Conservation (phyloP, 1,140 invertebrate genomes). For the Brachionus angularis region DNA sequence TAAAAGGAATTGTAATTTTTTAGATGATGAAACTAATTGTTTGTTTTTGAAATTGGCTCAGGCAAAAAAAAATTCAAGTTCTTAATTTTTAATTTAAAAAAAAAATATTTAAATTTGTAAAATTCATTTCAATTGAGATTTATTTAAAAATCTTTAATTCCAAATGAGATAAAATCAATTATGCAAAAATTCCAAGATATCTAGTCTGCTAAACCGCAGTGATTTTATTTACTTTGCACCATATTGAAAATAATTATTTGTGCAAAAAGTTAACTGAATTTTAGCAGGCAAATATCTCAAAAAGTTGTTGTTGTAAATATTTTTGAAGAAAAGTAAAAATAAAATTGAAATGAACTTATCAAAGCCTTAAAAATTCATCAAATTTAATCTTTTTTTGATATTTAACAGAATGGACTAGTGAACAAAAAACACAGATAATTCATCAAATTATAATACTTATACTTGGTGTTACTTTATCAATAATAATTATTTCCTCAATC, state of each 20-base stretch:
- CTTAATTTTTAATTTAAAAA: background rate
- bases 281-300: too few species aligned
- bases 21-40: slow-evolving; percentile 1
- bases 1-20: slow-evolving; percentile 13
- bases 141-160: too few species aligned
- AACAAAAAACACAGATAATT: background rate
- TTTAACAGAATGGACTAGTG: background rate
- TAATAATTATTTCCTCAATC: slow-evolving; percentile 10
- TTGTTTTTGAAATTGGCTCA: background rate
- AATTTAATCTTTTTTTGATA: background rate
- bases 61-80: background rate
- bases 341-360: too few species aligned
- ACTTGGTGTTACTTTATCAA: background rate
- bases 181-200: too few species aligned
- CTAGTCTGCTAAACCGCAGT: too few species aligned
- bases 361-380: background rate
- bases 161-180: too few species aligned
- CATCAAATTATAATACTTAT: slow-evolving; percentile 10
- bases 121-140: too few species aligned
- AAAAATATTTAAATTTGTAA: too few species aligned
- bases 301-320: too few species aligned
- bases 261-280: too few species aligned
- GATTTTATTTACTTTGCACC: too few species aligned
- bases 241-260: too few species aligned
- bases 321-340: background rate